Evolutionary conservation across 2,888 invertebrate species (phyloP).

Genomic region (Volucella bombylans): DNA sequence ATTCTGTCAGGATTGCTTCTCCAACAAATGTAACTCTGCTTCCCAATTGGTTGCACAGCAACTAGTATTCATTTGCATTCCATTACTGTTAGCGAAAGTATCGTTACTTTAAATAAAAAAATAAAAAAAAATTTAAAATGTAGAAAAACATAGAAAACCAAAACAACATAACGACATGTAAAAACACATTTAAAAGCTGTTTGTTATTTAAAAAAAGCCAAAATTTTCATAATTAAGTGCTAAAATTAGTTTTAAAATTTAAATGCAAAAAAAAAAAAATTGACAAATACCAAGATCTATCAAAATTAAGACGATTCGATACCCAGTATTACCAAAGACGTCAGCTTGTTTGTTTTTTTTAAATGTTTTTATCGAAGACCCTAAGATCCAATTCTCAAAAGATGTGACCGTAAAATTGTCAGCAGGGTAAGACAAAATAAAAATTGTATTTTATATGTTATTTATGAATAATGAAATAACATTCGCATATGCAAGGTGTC

Average conservation of each 20-base stretch:
- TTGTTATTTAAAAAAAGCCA: constrained; percentile 38
- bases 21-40: constrained; percentile 79
- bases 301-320: background rate
- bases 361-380: background rate
- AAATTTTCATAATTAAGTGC: constrained; percentile 52
- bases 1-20: constrained; percentile 80
- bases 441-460: background rate
- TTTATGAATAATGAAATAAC: no score
- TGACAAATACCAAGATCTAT: constrained; percentile 13
- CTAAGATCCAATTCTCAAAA: background rate
- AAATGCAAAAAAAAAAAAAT: constrained; percentile 1
- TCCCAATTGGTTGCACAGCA: constrained; percentile 68
- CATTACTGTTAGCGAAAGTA: constrained; percentile 48
- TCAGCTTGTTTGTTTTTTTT: constrained; percentile 13
- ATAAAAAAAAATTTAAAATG: constrained; percentile 4
- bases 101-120: constrained; percentile 42
- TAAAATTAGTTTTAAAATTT: constrained; percentile 43
- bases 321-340: constrained; percentile 37
- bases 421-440: background rate
- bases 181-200: constrained; percentile 11
- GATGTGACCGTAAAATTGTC: background rate
- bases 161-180: background rate
- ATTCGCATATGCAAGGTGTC: no score
- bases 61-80: constrained; percentile 54
- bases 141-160: background rate